Base-by-base conservation (phyloP, 35 echinoderm and acorn worm species). In the Ptychodera flava region DNA sequence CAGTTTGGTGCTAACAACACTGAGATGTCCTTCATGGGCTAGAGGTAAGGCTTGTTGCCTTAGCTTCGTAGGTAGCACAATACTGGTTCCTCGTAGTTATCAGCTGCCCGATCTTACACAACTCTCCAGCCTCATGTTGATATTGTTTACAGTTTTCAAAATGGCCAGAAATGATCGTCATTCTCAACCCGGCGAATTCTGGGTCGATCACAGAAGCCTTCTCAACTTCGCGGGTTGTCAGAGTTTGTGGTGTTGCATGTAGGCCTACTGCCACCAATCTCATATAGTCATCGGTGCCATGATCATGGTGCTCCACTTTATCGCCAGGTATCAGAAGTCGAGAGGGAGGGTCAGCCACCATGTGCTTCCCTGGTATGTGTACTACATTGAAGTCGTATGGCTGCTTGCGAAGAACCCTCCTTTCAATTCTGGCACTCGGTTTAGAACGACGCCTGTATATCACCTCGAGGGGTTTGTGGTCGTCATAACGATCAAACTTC, bases 401-500 rank as follows among this genome's bases (percentile, higher is more conserved):
- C 22, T 64, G 45, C 45, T 12, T 64, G 45, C 45, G 45, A 6
- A 64, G 45, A 64, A 64, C 45, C 45, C 45, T 12, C 22, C 45
- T 64, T 64, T 64, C 45, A 64, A 64, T 64, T 64, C 45, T 64
- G 22, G 45, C 45, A 64, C 45, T 64, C 6, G 45, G 45, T 22
- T 64, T 64, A 12, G 45, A 64, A 64, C 45, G 45, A 64, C 45
- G 6, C 45, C 45, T 64, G 22, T 64, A 64, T 6, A 64, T 64
- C 45, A 64, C 45, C 45, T 64, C 45, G 6, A 64, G 22, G 6
- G 45, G 45, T 22, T 91, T 89, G 45, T 95, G 93, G 64, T 92
- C 90, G 29, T 86, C 92, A 28, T 89, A 10, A 1, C 89, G 31
- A 37, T 95, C 86, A 52, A 95, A 95, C 28, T 85, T 31, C 1